Conservation (phyloP, 2,113 vertebrate genomes). For the Delphinapterus leucas region DNA sequence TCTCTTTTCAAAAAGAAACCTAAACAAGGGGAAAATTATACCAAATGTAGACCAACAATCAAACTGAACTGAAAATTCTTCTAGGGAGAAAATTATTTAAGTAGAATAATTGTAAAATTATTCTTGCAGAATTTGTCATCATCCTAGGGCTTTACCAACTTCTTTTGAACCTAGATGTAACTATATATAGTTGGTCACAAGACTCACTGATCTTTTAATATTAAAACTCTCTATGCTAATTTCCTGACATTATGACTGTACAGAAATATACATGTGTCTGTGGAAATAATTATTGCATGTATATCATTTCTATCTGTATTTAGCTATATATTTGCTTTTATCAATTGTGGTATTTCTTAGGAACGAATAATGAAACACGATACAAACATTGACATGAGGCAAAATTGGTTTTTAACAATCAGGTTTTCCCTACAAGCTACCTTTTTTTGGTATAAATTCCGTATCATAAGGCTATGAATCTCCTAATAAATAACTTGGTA, state of each 20-base stretch:
- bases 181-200: background rate
- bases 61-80: background rate
- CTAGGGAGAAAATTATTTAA: background rate
- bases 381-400: background rate
- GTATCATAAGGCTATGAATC: background rate
- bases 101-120: background rate
- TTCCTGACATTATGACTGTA: background rate
- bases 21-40: background rate
- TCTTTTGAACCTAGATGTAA: background rate
- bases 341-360: background rate
- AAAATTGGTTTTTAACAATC: background rate
- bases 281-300: background rate
- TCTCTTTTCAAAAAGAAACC: background rate
- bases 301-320: background rate
- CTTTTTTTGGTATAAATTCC: background rate
- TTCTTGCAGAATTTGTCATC: background rate
- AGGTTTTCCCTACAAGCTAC: background rate
- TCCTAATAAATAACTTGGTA: background rate
- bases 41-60: background rate
- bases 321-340: background rate
- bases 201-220: background rate
- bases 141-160: background rate
- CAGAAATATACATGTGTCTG: background rate
- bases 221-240: background rate
- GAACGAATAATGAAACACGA: background rate